Conservation (phyloP, 2,113 vertebrate genomes). For the Nycticebus coucang region DNA sequence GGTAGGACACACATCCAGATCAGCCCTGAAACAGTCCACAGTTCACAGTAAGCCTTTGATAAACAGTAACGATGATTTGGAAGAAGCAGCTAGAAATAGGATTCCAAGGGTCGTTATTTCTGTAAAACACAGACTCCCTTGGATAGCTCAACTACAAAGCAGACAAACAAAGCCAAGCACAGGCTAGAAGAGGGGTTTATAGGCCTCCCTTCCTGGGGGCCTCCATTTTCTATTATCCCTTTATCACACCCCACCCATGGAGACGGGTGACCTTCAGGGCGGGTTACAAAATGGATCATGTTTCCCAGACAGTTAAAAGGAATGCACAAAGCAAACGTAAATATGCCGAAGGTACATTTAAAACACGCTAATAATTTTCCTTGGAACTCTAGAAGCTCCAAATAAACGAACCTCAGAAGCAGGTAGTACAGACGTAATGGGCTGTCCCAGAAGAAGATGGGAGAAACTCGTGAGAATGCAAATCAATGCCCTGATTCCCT, state of each 20-base stretch:
- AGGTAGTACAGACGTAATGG: not conserved
- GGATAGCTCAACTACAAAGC: not conserved
- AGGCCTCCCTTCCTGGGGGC: not conserved
- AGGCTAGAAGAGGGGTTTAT: not conserved
- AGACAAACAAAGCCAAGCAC: not conserved
- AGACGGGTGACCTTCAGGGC: not conserved
- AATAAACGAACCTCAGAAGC: not conserved
- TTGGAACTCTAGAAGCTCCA: not conserved
- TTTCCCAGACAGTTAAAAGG: constrained; percentile 16
- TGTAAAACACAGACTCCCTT: not conserved
- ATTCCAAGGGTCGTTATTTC: not conserved
- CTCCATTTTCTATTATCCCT: not conserved
- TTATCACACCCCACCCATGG: not conserved
- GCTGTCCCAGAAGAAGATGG: not conserved
- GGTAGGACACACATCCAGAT: not conserved
- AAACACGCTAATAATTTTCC: not conserved
- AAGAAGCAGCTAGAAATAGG: not conserved
- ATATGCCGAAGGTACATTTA: not conserved
- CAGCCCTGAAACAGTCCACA: not conserved
- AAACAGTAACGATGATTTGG: not conserved
- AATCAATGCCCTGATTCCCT: constrained; percentile 24
- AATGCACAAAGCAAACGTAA: constrained; percentile 20
- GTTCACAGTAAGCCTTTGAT: not conserved
- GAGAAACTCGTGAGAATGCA: not conserved
- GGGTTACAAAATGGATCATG: not conserved